These are phyloP conservation scores for Polypterus senegalus DNA, from an alignment of 2,113 vertebrate species.

Conservation along the genomic window DNA sequence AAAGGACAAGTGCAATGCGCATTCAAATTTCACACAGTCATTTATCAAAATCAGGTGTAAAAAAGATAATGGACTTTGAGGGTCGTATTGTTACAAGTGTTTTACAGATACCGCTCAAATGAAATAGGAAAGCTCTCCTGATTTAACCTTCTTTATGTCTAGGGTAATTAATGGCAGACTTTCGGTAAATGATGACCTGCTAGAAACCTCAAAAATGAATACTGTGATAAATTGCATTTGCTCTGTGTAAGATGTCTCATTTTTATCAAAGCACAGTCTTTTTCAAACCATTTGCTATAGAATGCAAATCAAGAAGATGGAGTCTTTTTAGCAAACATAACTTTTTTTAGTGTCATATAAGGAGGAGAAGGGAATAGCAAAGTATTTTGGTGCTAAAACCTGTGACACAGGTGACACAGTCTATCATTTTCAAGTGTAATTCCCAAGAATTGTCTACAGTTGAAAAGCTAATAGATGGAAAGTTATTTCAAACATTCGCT, in stretches of 20 bases:
- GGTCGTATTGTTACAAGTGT: constrained; percentile 7
- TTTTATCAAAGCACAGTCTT: background rate
- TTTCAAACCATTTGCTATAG: background rate
- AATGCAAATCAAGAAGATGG: background rate
- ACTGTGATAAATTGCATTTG: constrained; percentile 32
- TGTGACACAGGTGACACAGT: no score
- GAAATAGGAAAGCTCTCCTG: constrained; percentile 14
- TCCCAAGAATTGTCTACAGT: no score
- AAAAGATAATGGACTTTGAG: constrained; percentile 19
- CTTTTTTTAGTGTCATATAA: background rate
- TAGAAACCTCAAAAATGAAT: constrained; percentile 8
- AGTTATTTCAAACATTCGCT: no score
- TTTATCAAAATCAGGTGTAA: constrained; percentile 14
- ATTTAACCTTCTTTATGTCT: constrained; percentile 10
- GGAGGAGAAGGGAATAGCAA: background rate
- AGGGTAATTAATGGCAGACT: constrained; percentile 11
- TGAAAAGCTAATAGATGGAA: no score
- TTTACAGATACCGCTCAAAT: constrained; percentile 10
- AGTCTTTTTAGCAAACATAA: background rate
- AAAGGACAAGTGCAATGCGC: constrained; percentile 10
- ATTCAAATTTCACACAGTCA: constrained; percentile 10
- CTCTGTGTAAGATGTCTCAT: background rate
- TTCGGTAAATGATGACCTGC: constrained; percentile 8
- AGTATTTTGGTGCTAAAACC: background rate
- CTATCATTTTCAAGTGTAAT: no score